These are phyloP conservation scores for Entomobrya multifasciata DNA, from an alignment of 2,888 invertebrate species.

Conservation along the genomic window DNA sequence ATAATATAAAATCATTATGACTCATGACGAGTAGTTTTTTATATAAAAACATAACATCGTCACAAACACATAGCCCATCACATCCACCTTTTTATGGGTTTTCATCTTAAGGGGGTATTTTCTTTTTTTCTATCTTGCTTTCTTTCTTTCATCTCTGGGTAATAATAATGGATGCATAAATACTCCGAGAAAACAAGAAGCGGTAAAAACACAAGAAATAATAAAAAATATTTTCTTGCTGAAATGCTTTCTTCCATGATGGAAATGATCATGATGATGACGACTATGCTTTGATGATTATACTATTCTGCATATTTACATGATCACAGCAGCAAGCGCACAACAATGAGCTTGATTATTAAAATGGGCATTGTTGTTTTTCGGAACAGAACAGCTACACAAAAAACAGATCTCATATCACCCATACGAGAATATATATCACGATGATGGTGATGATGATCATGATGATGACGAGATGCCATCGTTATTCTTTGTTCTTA, in stretches of 20 bases:
- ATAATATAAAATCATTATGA: conserved; percentile 29
- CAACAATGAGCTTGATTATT: neutral
- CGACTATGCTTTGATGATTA: neutral
- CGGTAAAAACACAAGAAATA: neutral
- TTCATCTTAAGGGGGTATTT: conserved; percentile 44
- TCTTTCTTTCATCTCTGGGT: neutral
- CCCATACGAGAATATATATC: conserved; percentile 11
- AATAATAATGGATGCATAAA: conserved; percentile 38
- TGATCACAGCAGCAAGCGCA: conserved; percentile 1
- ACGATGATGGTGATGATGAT: no score
- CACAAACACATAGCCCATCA: neutral
- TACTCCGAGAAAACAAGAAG: neutral
- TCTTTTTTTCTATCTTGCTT: neutral
- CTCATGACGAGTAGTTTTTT: neutral
- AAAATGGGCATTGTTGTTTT: neutral
- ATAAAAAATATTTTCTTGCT: neutral
- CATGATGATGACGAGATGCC: no score
- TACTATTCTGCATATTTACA: conserved; percentile 4
- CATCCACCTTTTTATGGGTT: conserved; percentile 57
- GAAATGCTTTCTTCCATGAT: conserved; percentile 10
- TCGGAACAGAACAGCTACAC: neutral
- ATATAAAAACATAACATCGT: no score
- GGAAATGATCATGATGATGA: no score
- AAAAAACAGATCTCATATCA: conserved; percentile 13
- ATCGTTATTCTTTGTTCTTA: conserved; percentile 1